These are phyloP conservation scores for Eupeodes luniger DNA, from an alignment of 2,888 invertebrate species.

Conservation along the genomic window DNA sequence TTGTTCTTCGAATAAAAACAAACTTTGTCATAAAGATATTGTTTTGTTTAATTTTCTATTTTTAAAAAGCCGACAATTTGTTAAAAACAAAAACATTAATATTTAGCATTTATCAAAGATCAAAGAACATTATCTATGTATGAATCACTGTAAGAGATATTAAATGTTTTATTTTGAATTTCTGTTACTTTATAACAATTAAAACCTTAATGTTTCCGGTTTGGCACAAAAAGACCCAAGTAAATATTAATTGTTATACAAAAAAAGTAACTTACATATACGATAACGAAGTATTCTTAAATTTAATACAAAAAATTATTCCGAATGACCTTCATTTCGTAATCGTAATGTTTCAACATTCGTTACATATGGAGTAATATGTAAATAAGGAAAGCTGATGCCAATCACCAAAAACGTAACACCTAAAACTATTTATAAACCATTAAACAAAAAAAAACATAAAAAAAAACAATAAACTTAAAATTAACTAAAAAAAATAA, in stretches of 20 bases:
- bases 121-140: no score
- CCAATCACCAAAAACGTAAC: background rate
- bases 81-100: no score
- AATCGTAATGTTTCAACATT: conserved; percentile 25
- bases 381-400: conserved; percentile 28
- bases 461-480: background rate
- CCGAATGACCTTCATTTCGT: conserved; percentile 25
- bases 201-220: background rate
- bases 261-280: background rate
- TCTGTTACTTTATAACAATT: no score
- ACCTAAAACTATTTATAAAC: conserved; percentile 11
- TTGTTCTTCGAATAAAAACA: no score
- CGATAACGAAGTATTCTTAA: background rate
- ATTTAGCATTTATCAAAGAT: no score
- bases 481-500: background rate
- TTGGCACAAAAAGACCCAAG: background rate
- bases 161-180: no score
- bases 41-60: no score
- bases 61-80: no score
- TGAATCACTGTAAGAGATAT: no score
- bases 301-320: background rate
- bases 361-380: conserved; percentile 2
- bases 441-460: background rate
- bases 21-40: no score
- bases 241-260: background rate